Evolutionary conservation across 2,888 invertebrate species (phyloP).

Genomic region (Dendrolimus pini): DNA sequence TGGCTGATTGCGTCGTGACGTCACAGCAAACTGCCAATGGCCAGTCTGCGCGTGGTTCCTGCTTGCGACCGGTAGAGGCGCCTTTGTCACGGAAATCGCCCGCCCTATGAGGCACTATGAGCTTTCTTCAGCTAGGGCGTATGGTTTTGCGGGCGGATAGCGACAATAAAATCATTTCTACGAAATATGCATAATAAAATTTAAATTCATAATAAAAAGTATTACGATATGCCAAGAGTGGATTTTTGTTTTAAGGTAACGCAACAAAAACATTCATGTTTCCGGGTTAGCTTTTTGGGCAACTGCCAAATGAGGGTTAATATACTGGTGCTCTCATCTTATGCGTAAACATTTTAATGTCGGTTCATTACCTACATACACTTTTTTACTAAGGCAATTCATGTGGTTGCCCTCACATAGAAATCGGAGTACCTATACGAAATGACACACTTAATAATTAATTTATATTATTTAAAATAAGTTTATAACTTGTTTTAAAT

Average conservation of each 20-base stretch:
- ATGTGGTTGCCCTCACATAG: no score
- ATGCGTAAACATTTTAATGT: slow-evolving; percentile 5
- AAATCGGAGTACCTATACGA: no score
- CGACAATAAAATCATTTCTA: slow-evolving; percentile 41
- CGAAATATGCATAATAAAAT: slow-evolving; percentile 25
- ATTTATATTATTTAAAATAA: no score
- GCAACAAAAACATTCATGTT: neutral
- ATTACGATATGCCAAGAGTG: neutral
- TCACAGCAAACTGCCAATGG: slow-evolving; percentile 57
- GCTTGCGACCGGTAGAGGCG: slow-evolving; percentile 46
- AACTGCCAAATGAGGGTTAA: slow-evolving; percentile 16
- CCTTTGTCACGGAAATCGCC: slow-evolving; percentile 55
- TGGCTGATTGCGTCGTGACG: slow-evolving; percentile 60
- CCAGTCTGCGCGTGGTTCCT: slow-evolving; percentile 33
- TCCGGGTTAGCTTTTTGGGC: slow-evolving; percentile 9
- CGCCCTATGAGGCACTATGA: slow-evolving; percentile 72
- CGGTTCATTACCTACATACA: neutral
- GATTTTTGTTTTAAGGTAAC: neutral
- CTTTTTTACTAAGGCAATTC: no score
- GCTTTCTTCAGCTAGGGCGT: slow-evolving; percentile 72
- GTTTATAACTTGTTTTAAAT: no score
- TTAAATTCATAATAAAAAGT: neutral
- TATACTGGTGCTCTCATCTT: slow-evolving; percentile 6
- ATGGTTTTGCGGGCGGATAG: slow-evolving; percentile 60
- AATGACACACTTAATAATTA: no score